Percentiles rank a stretch among this genome's conserved stretches.
Evolutionary conservation across 2,113 vertebrate genomes (phyloP).

Genomic region (Lycaon pictus): DNA sequence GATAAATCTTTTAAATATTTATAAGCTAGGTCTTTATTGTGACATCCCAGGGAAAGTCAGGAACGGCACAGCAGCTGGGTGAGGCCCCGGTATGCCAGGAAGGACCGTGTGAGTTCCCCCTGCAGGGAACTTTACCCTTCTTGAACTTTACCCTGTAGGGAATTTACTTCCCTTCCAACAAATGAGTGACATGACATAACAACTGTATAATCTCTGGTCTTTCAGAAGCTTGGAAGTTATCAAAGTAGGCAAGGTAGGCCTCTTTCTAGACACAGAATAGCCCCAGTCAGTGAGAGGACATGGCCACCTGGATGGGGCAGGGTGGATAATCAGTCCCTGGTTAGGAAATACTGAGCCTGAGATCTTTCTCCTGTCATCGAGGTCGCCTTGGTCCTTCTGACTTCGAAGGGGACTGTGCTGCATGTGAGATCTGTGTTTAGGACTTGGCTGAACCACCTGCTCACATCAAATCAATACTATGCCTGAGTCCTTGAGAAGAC

Average conservation of each 20-base stretch:
- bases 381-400: background rate
- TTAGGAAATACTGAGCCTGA: background rate
- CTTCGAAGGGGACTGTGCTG: too few relatives aligned
- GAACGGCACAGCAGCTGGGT: fast-evolving
- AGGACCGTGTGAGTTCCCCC: fast-evolving
- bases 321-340: background rate
- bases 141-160: background rate
- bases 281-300: fast-evolving
- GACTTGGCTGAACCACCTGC: background rate
- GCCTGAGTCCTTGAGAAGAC: too few relatives aligned
- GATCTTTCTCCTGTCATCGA: fast-evolving
- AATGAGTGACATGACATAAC: background rate
- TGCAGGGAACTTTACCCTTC: too few relatives aligned
- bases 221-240: background rate
- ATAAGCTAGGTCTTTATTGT: background rate
- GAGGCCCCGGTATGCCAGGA: too few relatives aligned
- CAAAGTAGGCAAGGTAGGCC: too few relatives aligned
- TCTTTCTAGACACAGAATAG: background rate
- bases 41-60: fast-evolving
- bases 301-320: too few relatives aligned
- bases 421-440: fast-evolving
- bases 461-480: background rate
- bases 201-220: background rate
- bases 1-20: too few relatives aligned
- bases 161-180: background rate